These are phyloP conservation scores for Macquaria ambigua DNA, from an alignment of 2,113 vertebrate species.

Conservation along the genomic window DNA sequence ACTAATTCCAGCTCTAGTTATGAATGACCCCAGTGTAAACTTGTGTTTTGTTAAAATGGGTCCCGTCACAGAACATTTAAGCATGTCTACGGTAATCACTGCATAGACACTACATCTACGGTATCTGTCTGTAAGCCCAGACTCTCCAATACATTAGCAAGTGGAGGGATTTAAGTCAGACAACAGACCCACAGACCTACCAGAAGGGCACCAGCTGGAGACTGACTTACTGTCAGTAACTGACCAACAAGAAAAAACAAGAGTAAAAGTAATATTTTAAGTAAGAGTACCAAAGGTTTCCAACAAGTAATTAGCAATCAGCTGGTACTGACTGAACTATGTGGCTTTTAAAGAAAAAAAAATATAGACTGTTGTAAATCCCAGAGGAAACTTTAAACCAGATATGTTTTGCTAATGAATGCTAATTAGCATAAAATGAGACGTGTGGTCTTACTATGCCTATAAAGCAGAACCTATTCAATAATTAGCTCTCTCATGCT, in stretches of 20 bases:
- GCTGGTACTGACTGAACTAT: constrained; percentile 2
- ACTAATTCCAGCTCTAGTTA: not conserved
- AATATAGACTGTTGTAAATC: not conserved
- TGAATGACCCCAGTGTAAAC: not conserved
- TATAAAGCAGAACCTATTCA: constrained; percentile 5
- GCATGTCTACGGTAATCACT: not conserved
- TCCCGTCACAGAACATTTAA: not conserved
- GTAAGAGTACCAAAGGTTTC: constrained; percentile 10
- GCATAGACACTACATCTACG: constrained; percentile 17
- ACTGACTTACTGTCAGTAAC: constrained; percentile 40
- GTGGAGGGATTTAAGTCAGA: constrained; percentile 79
- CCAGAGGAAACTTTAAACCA: not conserved
- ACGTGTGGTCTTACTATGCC: not conserved
- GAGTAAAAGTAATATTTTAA: constrained; percentile 35
- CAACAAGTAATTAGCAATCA: not conserved
- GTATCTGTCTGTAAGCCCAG: constrained; percentile 37
- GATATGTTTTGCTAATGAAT: constrained; percentile 4
- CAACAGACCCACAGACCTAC: constrained; percentile 42
- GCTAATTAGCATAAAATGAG: not conserved
- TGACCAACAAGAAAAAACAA: constrained; percentile 25
- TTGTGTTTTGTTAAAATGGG: constrained; percentile 1
- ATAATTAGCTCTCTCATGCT: constrained; percentile 3
- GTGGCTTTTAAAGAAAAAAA: not conserved
- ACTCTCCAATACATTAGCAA: constrained; percentile 58
- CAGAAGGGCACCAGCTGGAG: constrained; percentile 74